Evolutionary conservation across 2,797 vertebrate genomes (phyloP), one percentile per base, ranked within the genome.

Genomic region (Coregonus suidteri): DNA sequence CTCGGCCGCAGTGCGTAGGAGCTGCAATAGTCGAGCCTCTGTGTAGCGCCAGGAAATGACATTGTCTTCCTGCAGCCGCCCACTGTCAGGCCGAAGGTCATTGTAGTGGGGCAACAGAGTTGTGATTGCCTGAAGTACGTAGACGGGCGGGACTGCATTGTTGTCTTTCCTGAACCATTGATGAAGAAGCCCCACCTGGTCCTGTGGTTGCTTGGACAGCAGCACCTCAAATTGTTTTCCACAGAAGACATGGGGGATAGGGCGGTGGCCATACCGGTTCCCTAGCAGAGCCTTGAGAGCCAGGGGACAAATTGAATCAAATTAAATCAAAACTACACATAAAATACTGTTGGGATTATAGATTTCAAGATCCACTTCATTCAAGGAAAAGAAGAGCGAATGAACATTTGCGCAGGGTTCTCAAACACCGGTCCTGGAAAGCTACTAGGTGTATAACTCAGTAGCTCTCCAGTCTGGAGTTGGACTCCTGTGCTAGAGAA

Each of bases 111-210:
- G 80, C 67, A 93, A 91, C 71, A 91, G 90, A 62, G 88, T 83
- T 3, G 86, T 91, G 87, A 96, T 93, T 78, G 90, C 92, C 87
- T 94, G 96, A 15, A 96, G 94, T 70, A 95, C 54, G 4, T 94
- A 96, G 62, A 81, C 75, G 0, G 95, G 91, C 0, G 96, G 96
- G 52, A 94, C 37, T 0, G 89, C 71, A 0, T 97, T 97, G 79
- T 83, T 80, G 14, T 97, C 96, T 69, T 88, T 92, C 78, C 75
- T 30, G 86, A 94, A 97, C 93, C 93, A 90, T 1, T 81, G 86
- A 2, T 69, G 84, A 78, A 96, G 87, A 75, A 93, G 91, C 72
- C 91, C 90, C 0, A 85, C 86, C 0, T 90, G 85, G 73, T 94
- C 88, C 66, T 85, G 75, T 1, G 82, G 81, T 30, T 95, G 84